Evolutionary conservation across 2,113 vertebrate genomes (phyloP).

Genomic region (Hyla sarda): DNA sequence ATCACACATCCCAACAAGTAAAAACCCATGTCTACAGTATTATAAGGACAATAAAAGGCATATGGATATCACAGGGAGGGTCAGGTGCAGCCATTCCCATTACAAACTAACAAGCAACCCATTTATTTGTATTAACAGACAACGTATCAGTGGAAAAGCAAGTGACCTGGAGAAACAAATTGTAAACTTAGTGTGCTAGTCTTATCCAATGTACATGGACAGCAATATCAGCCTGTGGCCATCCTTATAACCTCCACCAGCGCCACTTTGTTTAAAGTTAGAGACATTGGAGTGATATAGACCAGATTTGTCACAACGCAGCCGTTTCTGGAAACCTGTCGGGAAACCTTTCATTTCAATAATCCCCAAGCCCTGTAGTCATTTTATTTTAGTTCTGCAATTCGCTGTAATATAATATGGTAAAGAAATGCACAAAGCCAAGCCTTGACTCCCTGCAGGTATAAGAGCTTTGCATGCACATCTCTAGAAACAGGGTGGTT

Average conservation of each 20-base stretch:
- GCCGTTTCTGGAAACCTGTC: background rate
- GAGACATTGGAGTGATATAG: no score
- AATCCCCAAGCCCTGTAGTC: background rate
- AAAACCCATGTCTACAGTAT: background rate
- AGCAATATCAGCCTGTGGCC: no score
- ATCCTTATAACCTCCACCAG: no score
- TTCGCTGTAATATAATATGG: background rate
- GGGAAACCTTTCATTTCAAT: background rate
- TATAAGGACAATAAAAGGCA: background rate
- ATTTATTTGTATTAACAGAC: no score
- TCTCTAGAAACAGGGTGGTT: background rate
- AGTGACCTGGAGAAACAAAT: no score
- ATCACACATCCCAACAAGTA: background rate
- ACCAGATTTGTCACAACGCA: background rate
- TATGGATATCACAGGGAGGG: background rate
- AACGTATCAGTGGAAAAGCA: no score
- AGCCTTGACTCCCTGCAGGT: background rate
- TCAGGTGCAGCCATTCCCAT: no score
- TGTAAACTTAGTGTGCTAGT: no score
- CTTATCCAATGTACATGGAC: no score
- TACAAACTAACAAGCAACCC: no score
- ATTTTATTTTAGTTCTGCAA: background rate
- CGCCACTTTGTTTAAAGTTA: no score
- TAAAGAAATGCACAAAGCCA: background rate
- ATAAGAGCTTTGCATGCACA: background rate